These are phyloP conservation scores for Heliconius sara DNA, from an alignment of 2,888 invertebrate species.

Conservation along the genomic window DNA sequence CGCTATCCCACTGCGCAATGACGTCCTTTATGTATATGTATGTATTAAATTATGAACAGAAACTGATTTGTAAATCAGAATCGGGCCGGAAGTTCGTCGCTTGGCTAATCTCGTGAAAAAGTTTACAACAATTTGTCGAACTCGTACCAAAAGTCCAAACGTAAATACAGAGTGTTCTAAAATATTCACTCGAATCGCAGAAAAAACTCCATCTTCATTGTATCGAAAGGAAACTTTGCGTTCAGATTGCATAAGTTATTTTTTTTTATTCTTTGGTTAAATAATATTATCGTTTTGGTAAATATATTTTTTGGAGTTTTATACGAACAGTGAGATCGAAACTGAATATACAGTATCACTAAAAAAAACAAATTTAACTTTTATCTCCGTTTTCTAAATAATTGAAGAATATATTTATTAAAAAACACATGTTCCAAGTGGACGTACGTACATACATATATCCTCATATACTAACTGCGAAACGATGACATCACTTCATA, in stretches of 20 bases:
- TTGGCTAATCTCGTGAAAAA: conserved; percentile 51
- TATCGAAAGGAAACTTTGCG: conserved; percentile 66
- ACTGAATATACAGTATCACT: neutral
- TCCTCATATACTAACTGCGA: too few relatives aligned
- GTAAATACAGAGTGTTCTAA: conserved; percentile 71
- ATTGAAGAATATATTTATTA: too few relatives aligned
- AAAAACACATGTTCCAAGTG: too few relatives aligned
- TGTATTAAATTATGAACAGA: conserved; percentile 12
- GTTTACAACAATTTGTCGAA: conserved; percentile 65
- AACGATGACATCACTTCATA: too few relatives aligned
- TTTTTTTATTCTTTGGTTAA: conserved; percentile 60
- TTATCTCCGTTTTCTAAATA: neutral
- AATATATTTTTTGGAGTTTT: neutral
- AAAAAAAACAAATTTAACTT: too few relatives aligned
- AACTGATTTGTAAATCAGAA: conserved; percentile 40
- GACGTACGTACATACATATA: too few relatives aligned
- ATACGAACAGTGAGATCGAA: neutral
- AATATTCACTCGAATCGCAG: conserved; percentile 64
- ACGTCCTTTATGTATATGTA: neutral
- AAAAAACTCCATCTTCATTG: conserved; percentile 67
- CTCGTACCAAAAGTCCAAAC: conserved; percentile 59
- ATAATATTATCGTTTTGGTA: conserved; percentile 68
- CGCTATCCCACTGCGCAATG: neutral
- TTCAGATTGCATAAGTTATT: conserved; percentile 58
- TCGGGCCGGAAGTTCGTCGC: conserved; percentile 42